Conservation (phyloP, 2,888 invertebrate species). For the Lymantria dispar region DNA sequence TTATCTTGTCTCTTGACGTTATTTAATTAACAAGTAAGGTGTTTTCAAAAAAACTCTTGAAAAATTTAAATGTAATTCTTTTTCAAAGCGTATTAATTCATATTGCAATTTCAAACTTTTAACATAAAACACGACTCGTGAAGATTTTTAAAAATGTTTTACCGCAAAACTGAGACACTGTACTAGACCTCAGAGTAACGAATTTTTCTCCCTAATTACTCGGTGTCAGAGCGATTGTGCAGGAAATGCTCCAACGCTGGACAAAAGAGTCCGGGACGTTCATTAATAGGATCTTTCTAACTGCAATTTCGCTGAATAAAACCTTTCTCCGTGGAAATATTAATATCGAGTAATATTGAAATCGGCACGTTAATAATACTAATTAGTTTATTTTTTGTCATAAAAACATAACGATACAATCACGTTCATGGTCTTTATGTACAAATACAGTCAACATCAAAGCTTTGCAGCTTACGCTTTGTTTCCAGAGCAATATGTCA, state of each 20-base stretch:
- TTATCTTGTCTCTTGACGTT: no score
- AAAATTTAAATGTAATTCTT: no score
- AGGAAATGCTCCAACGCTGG: slow-evolving; percentile 71
- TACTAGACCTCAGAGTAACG: slow-evolving; percentile 64
- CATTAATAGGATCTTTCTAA: slow-evolving; percentile 81
- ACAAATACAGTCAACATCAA: slow-evolving; percentile 17
- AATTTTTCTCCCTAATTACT: slow-evolving; percentile 82
- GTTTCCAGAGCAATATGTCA: slow-evolving; percentile 32
- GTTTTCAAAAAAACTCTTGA: no score
- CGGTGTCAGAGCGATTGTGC: slow-evolving; percentile 78
- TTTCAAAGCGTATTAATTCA: no score
- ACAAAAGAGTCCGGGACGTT: slow-evolving; percentile 76
- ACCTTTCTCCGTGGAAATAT: slow-evolving; percentile 68
- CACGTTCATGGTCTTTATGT: slow-evolving; percentile 17
- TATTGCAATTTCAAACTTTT: no score
- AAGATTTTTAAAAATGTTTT: slow-evolving; percentile 38
- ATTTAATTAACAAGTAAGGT: no score
- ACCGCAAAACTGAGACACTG: slow-evolving; percentile 59
- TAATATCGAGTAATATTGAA: slow-evolving; percentile 73
- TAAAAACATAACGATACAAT: slow-evolving; percentile 25
- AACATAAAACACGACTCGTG: slow-evolving; percentile 1
- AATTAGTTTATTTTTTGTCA: slow-evolving; percentile 61
- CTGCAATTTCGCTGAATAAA: slow-evolving; percentile 79
- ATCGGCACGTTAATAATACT: slow-evolving; percentile 63
- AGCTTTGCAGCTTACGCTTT: slow-evolving; percentile 27